These are phyloP conservation scores for Drosophila cardini DNA, from an alignment of 1,140 invertebrate species.

Conservation along the genomic window DNA sequence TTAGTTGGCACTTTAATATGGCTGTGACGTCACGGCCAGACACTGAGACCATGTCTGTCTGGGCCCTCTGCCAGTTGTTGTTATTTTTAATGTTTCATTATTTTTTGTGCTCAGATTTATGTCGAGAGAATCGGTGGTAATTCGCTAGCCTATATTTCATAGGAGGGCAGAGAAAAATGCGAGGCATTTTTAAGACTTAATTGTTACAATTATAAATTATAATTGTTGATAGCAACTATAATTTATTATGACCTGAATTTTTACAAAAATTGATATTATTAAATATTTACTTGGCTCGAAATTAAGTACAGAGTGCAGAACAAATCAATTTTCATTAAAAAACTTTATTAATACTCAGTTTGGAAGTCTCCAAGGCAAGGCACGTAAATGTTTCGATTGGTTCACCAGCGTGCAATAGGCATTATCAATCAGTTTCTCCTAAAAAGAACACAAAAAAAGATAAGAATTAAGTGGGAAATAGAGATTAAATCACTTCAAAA, in stretches of 20 bases:
- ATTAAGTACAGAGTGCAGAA: not conserved
- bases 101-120: constrained; percentile 37
- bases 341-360: not conserved
- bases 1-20: not conserved
- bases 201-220: constrained; percentile 61
- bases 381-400: not conserved
- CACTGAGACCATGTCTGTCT: not conserved
- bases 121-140: constrained; percentile 35
- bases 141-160: constrained; percentile 49
- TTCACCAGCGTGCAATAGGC: constrained; percentile 14
- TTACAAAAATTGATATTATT: constrained; percentile 1
- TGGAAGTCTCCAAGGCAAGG: constrained; percentile 13
- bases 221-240: constrained; percentile 20
- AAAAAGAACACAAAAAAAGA: constrained; percentile 6
- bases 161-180: constrained; percentile 40
- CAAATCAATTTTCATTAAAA: constrained; percentile 1
- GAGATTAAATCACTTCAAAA: not conserved
- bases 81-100: constrained; percentile 35
- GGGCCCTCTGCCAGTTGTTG: constrained; percentile 13
- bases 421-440: constrained; percentile 22
- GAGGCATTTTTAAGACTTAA: constrained; percentile 60
- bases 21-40: constrained; percentile 27
- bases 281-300: not conserved
- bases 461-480: not conserved
- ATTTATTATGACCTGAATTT: constrained; percentile 20